Evolutionary conservation across 1,140 invertebrate genomes (phyloP), one percentile per base, ranked within the genome.

Genomic region (Arctopsyche grandis): DNA sequence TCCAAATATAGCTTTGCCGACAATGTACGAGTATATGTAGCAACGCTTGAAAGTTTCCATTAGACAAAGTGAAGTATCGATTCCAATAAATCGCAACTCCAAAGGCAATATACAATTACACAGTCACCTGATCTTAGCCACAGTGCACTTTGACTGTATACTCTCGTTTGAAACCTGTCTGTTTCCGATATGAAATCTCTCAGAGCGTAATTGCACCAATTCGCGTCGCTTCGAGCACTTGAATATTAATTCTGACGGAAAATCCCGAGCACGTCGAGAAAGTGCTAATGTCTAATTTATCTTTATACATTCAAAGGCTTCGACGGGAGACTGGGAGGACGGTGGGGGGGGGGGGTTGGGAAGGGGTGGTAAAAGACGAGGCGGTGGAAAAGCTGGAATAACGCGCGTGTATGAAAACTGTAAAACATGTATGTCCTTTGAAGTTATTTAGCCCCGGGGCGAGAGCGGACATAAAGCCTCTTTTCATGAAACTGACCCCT

Each of bases 401-500:
- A 38, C 29, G 29, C 22, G 70, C 43, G 29, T 48, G 24, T 56
- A 74, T 74, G 46, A 74, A 74, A 74, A 74, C 71, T 74, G 46
- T 46, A 74, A 74, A 74, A 74, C 48, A 46, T 74, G 71, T 74
- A 46, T 74, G 71, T 74, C 71, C 71, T 74, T 74, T 74, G 71
- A 74, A 52, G 71, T 74, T 74, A 56, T 56, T 74, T 48, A 74
- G 48, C 44, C 48, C 16, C 44, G 71, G 48, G 71, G 48, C 16
- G 19, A 16, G 19, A 9, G 48, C 44, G 71, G 48, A 74, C 71
- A 48, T 56, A 74, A 56, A 56, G 71, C 44, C 71, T 29, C 71
- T 46, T 74, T 74, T 74, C 71, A 74, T 74, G 46, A 56, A 74
- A 56, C 71, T 74, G 71, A 74, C 71, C 71, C 71, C 48, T 74